phyloP scores from a whole-genome alignment of 2,888 invertebrate species.

The Ophioninae sp. region DNA sequence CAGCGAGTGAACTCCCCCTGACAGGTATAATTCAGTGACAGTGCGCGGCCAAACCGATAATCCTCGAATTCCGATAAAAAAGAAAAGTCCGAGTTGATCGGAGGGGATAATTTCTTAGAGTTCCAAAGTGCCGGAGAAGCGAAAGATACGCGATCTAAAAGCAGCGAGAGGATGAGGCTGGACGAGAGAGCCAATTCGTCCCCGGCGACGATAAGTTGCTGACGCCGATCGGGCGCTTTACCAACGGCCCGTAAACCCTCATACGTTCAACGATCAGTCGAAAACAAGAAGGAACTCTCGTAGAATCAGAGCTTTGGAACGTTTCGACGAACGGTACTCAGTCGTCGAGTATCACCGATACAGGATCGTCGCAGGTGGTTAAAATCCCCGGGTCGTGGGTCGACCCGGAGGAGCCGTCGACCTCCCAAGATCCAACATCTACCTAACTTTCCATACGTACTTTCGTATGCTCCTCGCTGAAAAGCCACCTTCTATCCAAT shows the following conservation, averaged over 20 bases:
- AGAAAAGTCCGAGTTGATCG: too few relatives aligned
- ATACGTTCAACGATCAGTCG: not conserved
- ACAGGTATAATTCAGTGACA: slow-evolving; percentile 52
- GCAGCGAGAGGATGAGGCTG: slow-evolving; percentile 74
- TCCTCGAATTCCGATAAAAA: not conserved
- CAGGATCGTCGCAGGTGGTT: slow-evolving; percentile 48
- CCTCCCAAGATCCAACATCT: slow-evolving; percentile 12
- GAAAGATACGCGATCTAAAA: not conserved
- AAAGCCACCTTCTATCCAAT: not conserved
- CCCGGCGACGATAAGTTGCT: slow-evolving; percentile 73
- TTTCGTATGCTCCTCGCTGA: not conserved
- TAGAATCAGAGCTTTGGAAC: not conserved
- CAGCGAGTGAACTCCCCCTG: not conserved
- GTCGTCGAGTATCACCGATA: not conserved
- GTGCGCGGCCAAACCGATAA: slow-evolving; percentile 48
- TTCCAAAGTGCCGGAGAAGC: not conserved
- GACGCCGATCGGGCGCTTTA: slow-evolving; percentile 70
- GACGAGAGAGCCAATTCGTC: slow-evolving; percentile 69
- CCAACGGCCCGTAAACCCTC: slow-evolving; percentile 8
- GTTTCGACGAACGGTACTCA: not conserved
- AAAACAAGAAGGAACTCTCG: not conserved
- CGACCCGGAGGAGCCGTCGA: slow-evolving; percentile 59
- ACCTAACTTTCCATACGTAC: not conserved
- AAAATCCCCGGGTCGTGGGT: slow-evolving; percentile 56
- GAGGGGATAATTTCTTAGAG: not conserved